Conservation (phyloP, 2,797 vertebrate species). For the Artibeus lituratus region DNA sequence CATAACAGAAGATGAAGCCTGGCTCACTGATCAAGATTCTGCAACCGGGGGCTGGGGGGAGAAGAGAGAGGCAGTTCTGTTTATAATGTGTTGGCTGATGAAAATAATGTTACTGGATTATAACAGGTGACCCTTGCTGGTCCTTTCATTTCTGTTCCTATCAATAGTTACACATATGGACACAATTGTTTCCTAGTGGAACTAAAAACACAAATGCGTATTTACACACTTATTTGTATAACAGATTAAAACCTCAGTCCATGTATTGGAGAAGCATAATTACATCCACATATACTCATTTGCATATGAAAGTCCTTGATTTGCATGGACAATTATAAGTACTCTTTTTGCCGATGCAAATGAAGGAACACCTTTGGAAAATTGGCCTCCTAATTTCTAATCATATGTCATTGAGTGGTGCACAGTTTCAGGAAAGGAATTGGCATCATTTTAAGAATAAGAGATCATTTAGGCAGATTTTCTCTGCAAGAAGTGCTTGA, state of each 20-base stretch:
- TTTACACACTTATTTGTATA: conserved; percentile 73
- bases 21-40: background rate
- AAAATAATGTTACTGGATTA: background rate
- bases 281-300: conserved; percentile 62
- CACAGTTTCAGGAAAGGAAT: conserved; percentile 47
- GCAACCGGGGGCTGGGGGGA: background rate
- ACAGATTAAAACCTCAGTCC: conserved; percentile 58
- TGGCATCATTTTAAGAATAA: conserved; percentile 42
- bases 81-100: background rate
- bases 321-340: conserved; percentile 61
- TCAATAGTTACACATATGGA: conserved; percentile 20
- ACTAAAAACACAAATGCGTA: conserved; percentile 61
- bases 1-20: background rate
- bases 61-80: background rate
- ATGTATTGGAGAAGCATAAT: conserved; percentile 58
- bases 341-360: conserved; percentile 56
- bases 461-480: conserved; percentile 63
- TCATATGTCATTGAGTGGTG: conserved; percentile 61
- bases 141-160: conserved; percentile 1
- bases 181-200: conserved; percentile 21
- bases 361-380: conserved; percentile 69
- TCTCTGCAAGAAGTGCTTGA: conserved; percentile 51
- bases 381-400: conserved; percentile 68
- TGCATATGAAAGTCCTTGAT: conserved; percentile 75
- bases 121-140: background rate